A percentile compares a stretch with the other conserved stretches of the same genome.
phyloP scores from a whole-genome alignment of 30 jellyfish, hydroid and myxozoan genomes.

The Aurelia coerulea region DNA sequence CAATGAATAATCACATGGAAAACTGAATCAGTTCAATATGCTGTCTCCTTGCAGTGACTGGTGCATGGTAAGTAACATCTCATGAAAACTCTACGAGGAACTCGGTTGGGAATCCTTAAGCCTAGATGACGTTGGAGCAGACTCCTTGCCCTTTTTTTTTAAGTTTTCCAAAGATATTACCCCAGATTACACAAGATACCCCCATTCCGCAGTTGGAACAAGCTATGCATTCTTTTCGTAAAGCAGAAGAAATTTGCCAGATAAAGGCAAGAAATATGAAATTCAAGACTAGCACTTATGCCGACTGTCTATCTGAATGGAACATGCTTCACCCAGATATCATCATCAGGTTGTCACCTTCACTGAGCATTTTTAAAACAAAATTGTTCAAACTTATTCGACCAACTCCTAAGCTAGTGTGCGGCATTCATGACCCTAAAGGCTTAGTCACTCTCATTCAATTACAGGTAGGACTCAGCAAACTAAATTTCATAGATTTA shows the following conservation, averaged over 20 bases:
- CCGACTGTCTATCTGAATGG: conserved; percentile 44
- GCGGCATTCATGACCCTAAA: conserved; percentile 12
- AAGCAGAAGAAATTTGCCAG: neutral
- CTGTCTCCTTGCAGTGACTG: too few species aligned
- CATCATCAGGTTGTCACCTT: neutral
- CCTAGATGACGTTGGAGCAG: too few species aligned
- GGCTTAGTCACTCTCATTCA: conserved; percentile 12
- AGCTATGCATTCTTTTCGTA: neutral
- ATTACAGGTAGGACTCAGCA: conserved; percentile 25
- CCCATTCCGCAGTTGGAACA: conserved; percentile 10
- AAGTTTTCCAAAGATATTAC: neutral
- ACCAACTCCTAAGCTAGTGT: conserved; percentile 8
- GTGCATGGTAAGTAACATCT: too few species aligned
- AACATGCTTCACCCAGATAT: conserved; percentile 41
- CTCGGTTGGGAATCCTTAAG: too few species aligned
- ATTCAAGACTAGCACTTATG: conserved; percentile 21
- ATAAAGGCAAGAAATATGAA: conserved; percentile 19
- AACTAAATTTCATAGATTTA: neutral
- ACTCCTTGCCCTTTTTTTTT: too few species aligned
- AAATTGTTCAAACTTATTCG: neutral
- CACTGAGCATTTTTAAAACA: neutral
- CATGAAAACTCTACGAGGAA: too few species aligned
- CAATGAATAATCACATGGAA: too few species aligned
- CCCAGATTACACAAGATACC: conserved; percentile 1
- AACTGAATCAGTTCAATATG: too few species aligned